Evolutionary conservation across 2,113 vertebrate species (phyloP).

Genomic region (Calypte anna): DNA sequence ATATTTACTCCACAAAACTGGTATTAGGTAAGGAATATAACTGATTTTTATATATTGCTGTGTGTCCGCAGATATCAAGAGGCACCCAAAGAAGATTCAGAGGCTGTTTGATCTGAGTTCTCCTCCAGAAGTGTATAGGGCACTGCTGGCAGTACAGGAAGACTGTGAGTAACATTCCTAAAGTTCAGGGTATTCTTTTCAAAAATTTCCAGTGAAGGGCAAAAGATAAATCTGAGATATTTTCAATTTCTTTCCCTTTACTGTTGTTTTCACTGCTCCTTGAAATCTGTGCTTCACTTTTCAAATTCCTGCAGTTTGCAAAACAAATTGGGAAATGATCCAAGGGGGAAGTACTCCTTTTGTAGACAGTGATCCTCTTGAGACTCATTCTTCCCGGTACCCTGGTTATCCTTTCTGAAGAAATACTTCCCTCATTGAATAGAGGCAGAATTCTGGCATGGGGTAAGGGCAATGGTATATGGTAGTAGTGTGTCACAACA

Average conservation of each 20-base stretch:
- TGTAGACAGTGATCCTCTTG: background rate
- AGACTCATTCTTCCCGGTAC: slow-evolving; percentile 4
- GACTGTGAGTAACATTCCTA: background rate
- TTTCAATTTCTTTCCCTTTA: background rate
- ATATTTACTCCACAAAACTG: background rate
- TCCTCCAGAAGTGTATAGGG: background rate
- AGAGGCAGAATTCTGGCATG: background rate
- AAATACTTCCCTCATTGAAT: slow-evolving; percentile 4
- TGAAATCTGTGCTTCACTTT: background rate
- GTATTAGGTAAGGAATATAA: background rate
- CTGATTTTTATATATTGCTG: background rate
- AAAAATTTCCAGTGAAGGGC: background rate
- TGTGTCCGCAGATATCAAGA: background rate
- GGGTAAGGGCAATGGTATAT: background rate
- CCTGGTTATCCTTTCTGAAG: background rate
- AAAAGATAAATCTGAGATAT: background rate
- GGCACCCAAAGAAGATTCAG: background rate
- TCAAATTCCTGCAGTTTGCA: background rate
- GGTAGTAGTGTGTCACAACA: background rate
- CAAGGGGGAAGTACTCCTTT: background rate
- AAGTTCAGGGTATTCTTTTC: background rate
- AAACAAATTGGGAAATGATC: background rate
- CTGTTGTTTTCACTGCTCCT: background rate
- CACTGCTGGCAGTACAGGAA: background rate
- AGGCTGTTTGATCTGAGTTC: background rate